A percentile compares a stretch with the other conserved stretches of the same genome.
Conservation (phyloP, 2,797 vertebrate genomes). For the Pipistrellus kuhlii region DNA sequence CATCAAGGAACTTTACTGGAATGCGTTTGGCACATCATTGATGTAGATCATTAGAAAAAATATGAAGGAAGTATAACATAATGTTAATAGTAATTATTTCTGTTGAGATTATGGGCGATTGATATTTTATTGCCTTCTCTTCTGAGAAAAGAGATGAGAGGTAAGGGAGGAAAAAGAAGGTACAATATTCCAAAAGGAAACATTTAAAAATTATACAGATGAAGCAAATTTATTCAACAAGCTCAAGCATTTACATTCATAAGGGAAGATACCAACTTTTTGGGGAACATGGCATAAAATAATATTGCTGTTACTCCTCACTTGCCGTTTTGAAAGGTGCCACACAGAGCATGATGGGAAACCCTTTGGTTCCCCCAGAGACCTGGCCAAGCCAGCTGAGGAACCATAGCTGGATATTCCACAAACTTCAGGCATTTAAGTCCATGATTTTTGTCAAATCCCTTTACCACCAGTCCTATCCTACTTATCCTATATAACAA, state of each 20-base stretch:
- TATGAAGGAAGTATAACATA: slow-evolving; percentile 15
- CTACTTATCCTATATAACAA: too few relatives aligned
- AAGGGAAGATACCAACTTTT: background rate
- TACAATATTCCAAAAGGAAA: background rate
- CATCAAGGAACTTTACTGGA: background rate
- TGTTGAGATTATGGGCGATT: background rate
- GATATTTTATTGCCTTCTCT: background rate
- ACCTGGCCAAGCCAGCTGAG: background rate
- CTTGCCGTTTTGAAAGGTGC: background rate
- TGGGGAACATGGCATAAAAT: background rate
- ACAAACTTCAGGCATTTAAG: background rate
- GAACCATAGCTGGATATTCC: background rate
- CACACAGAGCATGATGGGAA: background rate
- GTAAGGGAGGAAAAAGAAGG: background rate
- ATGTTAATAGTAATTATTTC: background rate
- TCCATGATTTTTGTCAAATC: background rate
- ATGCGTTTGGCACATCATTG: background rate
- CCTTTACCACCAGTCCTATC: background rate
- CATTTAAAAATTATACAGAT: background rate
- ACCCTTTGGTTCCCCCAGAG: background rate
- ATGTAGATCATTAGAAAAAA: background rate
- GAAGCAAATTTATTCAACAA: background rate
- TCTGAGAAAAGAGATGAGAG: background rate
- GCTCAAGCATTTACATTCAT: background rate
- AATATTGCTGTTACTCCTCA: background rate